A percentile compares a stretch with the other conserved stretches of the same genome.
Evolutionary conservation across 2,888 invertebrate species (phyloP).

Genomic region (Allolobophora icterica): DNA sequence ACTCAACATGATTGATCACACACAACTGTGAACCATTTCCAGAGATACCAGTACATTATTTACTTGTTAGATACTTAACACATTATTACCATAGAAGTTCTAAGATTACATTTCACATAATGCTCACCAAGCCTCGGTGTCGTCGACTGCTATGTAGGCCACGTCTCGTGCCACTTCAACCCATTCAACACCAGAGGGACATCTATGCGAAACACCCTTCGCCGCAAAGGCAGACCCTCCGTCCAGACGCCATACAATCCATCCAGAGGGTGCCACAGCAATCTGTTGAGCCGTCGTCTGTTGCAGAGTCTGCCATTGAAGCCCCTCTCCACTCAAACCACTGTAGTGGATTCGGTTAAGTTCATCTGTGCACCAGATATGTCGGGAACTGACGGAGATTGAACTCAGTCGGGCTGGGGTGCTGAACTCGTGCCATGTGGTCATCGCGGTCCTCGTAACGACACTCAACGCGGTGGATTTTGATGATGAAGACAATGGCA

Average conservation of each 20-base stretch:
- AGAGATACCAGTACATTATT: neutral
- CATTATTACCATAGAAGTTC: neutral
- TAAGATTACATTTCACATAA: neutral
- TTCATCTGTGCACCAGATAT: slow-evolving; percentile 21
- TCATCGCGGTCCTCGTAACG: neutral
- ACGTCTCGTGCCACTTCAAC: slow-evolving; percentile 6
- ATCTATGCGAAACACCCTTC: neutral
- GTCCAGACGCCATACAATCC: neutral
- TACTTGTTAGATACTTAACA: neutral
- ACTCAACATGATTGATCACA: no score
- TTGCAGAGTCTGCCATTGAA: neutral
- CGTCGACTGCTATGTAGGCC: neutral
- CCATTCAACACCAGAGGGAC: neutral
- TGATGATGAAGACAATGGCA: neutral
- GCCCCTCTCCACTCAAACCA: neutral
- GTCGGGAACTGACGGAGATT: neutral
- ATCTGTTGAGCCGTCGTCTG: neutral
- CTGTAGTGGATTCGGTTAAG: neutral
- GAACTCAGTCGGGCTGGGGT: neutral
- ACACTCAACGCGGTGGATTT: neutral
- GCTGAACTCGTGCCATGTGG: neutral
- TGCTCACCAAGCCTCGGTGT: neutral
- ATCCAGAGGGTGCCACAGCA: neutral
- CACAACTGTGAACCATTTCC: no score
- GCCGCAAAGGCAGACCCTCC: neutral